Percentiles rank a stretch among this genome's conserved stretches.
Conservation (phyloP, 2,888 invertebrate genomes). For the Amaurobius ferox region DNA sequence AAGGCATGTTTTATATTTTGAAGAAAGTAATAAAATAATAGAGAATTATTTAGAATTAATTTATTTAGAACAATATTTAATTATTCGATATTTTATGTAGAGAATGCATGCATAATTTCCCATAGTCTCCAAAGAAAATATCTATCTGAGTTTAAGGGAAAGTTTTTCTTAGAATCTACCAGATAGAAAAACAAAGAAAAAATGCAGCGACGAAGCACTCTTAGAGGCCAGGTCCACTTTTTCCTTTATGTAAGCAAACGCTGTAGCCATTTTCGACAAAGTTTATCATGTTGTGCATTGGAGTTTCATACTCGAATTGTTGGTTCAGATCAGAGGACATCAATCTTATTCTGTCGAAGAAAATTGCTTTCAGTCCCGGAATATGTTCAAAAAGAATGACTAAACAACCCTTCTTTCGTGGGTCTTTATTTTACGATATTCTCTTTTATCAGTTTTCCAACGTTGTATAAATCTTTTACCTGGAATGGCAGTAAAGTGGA, state of each 20-base stretch:
- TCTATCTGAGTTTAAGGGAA: neutral
- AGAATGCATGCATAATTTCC: neutral
- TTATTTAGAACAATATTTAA: no score
- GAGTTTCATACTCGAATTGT: neutral
- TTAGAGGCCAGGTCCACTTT: neutral
- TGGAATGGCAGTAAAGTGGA: no score
- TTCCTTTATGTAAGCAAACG: neutral
- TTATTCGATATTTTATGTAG: no score
- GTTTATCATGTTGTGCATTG: slow-evolving; percentile 5
- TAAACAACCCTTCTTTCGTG: slow-evolving; percentile 9
- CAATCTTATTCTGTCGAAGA: slow-evolving; percentile 65
- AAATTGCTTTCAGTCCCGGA: slow-evolving; percentile 58
- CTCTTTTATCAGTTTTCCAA: no score
- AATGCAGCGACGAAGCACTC: neutral
- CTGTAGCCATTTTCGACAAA: neutral
- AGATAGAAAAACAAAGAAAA: neutral
- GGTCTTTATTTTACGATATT: slow-evolving; percentile 4
- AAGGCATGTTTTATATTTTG: no score
- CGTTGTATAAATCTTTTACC: no score
- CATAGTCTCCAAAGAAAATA: neutral
- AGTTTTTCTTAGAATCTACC: neutral
- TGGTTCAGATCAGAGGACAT: slow-evolving; percentile 60
- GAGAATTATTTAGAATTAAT: no score
- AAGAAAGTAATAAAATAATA: no score
- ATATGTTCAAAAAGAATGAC: slow-evolving; percentile 32